Conservation (phyloP, 2,797 vertebrate species). For the Taenioides sp. region DNA sequence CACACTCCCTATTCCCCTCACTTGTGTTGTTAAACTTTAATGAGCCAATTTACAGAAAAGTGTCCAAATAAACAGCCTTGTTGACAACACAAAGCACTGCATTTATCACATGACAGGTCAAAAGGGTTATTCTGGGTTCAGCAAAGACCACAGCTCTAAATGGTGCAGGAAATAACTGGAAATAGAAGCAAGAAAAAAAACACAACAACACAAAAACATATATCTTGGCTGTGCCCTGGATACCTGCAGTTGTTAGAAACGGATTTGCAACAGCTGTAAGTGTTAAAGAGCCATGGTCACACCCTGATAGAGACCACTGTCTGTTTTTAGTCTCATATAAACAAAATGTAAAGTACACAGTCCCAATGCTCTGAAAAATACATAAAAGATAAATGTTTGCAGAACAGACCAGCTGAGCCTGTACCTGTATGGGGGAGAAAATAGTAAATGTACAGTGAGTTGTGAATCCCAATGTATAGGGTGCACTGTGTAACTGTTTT, state of each 20-base stretch:
- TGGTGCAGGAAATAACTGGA: constrained; percentile 28
- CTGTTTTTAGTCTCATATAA: constrained; percentile 24
- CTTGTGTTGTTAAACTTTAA: constrained; percentile 61
- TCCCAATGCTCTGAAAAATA: background rate
- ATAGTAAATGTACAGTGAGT: background rate
- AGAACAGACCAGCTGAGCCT: background rate
- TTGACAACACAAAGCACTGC: constrained; percentile 63
- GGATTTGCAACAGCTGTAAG: constrained; percentile 27
- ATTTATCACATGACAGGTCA: constrained; percentile 49
- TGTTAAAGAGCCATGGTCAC: constrained; percentile 33
- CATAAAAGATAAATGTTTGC: too few species aligned
- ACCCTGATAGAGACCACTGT: constrained; percentile 11
- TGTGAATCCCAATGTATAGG: background rate
- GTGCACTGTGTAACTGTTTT: too few species aligned
- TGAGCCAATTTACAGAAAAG: constrained; percentile 53
- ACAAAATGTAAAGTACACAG: constrained; percentile 13
- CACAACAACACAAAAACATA: background rate
- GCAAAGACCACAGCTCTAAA: constrained; percentile 34
- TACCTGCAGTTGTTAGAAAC: constrained; percentile 42
- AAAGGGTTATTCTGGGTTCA: constrained; percentile 55
- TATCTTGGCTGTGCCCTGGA: constrained; percentile 22
- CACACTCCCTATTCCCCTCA: constrained; percentile 34
- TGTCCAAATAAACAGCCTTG: constrained; percentile 58
- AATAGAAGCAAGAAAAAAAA: constrained; percentile 44
- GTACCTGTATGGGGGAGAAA: background rate